Percentiles rank a stretch among this genome's conserved stretches.
phyloP scores from a whole-genome alignment of 2,113 vertebrate genomes.

The Protobothrops mucrosquamatus region DNA sequence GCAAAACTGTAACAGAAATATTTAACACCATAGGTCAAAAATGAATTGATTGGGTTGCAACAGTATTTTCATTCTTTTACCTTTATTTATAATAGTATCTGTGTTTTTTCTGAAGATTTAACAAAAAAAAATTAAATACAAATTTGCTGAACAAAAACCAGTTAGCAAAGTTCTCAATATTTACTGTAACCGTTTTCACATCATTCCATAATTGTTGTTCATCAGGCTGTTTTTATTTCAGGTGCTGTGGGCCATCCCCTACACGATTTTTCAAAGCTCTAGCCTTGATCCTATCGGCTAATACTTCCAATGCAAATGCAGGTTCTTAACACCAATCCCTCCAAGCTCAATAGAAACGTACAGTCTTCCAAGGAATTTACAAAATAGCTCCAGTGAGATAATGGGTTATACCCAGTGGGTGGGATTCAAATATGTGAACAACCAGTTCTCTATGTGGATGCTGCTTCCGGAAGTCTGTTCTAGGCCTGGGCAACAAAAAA shows the following conservation, averaged over 20 bases:
- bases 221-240: background rate
- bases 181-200: background rate
- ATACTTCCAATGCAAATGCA: background rate
- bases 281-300: background rate
- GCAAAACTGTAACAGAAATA: background rate
- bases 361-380: background rate
- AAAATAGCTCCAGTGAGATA: background rate
- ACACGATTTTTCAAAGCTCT: background rate
- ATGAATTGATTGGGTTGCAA: background rate
- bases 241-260: background rate
- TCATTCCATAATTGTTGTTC: background rate
- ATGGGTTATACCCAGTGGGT: background rate
- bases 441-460: too few relatives aligned
- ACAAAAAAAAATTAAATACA: background rate
- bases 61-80: background rate
- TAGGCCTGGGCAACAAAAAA: too few relatives aligned
- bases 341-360: background rate
- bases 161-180: background rate
- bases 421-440: too few relatives aligned
- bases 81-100: background rate
- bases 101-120: background rate
- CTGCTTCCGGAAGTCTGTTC: too few relatives aligned
- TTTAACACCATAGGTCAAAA: background rate
- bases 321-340: background rate
- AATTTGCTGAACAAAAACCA: background rate